Evolutionary conservation across 2,888 invertebrate species (phyloP), one percentile per base, ranked within the genome.

Genomic region (Polylopha cassiicola): DNA sequence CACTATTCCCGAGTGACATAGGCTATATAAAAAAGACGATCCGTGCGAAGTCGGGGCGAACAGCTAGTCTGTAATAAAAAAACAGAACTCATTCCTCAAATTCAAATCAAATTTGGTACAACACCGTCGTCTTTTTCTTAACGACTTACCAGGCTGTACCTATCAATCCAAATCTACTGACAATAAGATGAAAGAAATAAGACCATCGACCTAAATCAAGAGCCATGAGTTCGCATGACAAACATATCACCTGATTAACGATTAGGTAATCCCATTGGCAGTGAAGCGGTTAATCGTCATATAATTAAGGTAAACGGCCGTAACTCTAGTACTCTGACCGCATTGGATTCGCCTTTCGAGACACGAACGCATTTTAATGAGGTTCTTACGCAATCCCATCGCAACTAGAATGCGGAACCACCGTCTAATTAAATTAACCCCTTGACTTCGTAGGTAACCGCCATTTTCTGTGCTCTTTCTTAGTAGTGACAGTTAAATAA

Each of bases 401-500:
- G 42, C 43, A 61, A 67, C 58, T 59, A 60, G 60, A 57, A 61
- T 33, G 38, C 37, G 30, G 27, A 46, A 43, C 42, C 53, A 55
- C 55, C 57, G 37, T 47, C 48, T 58, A 62, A 69, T 68, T 48
- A 57, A 51, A 52, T 61, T 51, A 61, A 68, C 61, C 62, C 53
- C 37, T 20, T 23, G 31, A 14, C 29, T 43, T 45, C 34, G 20
- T 48, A 52, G 50, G 48, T 45, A 44, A 47, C 50, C 51, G 53
- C 61, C 57, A 72, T 76, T 76, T 74, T 69, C 76, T 75, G 76
- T 72, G 61, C 69, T 76, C 74, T 70, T 67, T 61, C 57, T 58
- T 62, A 61, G 61, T 61, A 78, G 77, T 68, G 70, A 73, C 74
- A 77, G 77, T 70, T 69, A 76, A 76, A 68, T 73, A 73, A 71